Evolutionary conservation across 2,888 invertebrate species (phyloP), one percentile per base, ranked within the genome.

Genomic region (Biston betularia): DNA sequence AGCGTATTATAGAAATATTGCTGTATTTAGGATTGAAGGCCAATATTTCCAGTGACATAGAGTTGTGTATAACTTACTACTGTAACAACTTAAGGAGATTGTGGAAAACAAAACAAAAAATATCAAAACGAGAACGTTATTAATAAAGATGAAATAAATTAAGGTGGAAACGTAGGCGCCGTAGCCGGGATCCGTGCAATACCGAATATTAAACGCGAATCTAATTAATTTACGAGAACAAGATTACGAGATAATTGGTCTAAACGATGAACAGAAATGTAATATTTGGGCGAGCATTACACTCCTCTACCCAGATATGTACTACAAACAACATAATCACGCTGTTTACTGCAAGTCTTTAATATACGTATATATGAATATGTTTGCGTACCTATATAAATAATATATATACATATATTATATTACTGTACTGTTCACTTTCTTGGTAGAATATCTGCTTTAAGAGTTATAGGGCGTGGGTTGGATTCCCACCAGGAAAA

Each of bases 161-260:
- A 59, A 33, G 48, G 49, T 10, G 44, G 69, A 74, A 52, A 66
- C 66, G 69, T 69, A 68, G 72, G 72, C 71, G 75, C 74, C 67
- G 63, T 55, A 72, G 65, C 73, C 49, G 34, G 61, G 53, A 53
- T 62, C 55, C 50, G 55, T 15, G 56, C 44, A 61, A 61, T 46
- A 35, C 46, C 63, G 57, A 76, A 76, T 76, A 79, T 78, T 77
- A 76, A 75, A 74, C 72, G 69, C 64, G 63, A 66, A 71, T 75
- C 71, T 79, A 81, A 82, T 80, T 79, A 82, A 81, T 82, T 82
- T 82, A 82, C 69, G 81, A 74, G 75, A 71, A 71, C 68, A 71
- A 80, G 76, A 80, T 81, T 80, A 80, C 68, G 68, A 66, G 66
- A 69, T 75, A 78, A 77, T 74, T 73, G 73, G 72, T 68, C 53